These are phyloP conservation scores for Oncorhynchus nerka DNA, from an alignment of 2,113 vertebrate genomes.

Conservation along the genomic window DNA sequence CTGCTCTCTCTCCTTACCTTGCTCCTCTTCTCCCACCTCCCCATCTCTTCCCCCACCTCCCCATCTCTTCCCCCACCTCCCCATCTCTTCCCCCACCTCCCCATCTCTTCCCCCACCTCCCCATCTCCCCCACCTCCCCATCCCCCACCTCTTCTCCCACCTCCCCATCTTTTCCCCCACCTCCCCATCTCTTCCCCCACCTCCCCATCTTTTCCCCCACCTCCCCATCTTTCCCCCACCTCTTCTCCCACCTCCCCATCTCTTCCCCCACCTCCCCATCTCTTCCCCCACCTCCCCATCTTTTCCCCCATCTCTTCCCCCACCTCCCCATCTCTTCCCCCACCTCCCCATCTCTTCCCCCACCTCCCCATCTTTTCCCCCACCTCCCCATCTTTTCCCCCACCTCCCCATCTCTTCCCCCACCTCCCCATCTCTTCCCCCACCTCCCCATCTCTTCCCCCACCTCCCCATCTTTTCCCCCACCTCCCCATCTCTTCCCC, in stretches of 20 bases:
- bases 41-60: not conserved
- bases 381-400: slow-evolving; percentile 32
- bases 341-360: slow-evolving; percentile 23
- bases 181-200: not conserved
- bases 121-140: not conserved
- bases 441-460: slow-evolving; percentile 32
- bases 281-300: not conserved
- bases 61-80: not conserved
- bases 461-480: slow-evolving; percentile 16
- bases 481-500: slow-evolving; percentile 24
- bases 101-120: slow-evolving; percentile 25
- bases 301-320: not conserved
- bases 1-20: slow-evolving; percentile 1
- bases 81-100: slow-evolving; percentile 25
- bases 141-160: not conserved
- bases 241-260: not conserved
- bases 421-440: too few species aligned
- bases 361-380: too few species aligned
- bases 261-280: slow-evolving; percentile 22
- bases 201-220: slow-evolving; percentile 22
- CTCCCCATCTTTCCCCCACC: too few species aligned
- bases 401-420: slow-evolving; percentile 36
- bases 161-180: slow-evolving; percentile 21
- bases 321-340: slow-evolving; percentile 24
- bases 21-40: slow-evolving; percentile 16